phyloP scores from a whole-genome alignment of 2,113 vertebrate genomes.

The Ciconia stormi region DNA sequence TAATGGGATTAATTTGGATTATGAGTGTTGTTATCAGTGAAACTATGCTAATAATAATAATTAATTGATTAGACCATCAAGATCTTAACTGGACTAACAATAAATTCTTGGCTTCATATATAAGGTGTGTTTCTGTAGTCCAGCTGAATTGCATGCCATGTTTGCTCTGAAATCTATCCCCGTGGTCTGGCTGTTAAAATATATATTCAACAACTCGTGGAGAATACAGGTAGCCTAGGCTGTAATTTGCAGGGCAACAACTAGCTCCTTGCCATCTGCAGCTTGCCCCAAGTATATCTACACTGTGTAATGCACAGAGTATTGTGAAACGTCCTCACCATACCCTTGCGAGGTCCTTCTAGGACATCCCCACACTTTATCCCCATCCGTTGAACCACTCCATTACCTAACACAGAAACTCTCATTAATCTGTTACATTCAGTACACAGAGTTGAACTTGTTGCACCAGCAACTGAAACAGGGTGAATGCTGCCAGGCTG shows the following conservation, averaged over 20 bases:
- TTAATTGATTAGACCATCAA: neutral
- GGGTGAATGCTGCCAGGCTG: neutral
- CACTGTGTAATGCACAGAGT: neutral
- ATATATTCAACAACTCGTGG: rapidly evolving
- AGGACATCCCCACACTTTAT: neutral
- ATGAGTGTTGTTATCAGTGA: neutral
- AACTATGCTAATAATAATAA: neutral
- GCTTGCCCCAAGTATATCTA: neutral
- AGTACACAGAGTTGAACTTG: neutral
- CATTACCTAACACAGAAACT: neutral
- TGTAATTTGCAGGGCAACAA: neutral
- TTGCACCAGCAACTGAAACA: neutral
- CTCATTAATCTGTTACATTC: neutral
- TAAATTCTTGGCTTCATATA: neutral
- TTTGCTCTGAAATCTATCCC: neutral
- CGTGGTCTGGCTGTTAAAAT: neutral
- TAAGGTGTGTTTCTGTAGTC: neutral
- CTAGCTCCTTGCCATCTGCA: neutral
- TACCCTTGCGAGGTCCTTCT: neutral
- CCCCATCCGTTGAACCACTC: neutral
- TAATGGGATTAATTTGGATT: neutral
- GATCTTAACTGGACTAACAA: neutral
- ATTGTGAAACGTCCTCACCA: neutral
- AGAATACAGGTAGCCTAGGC: neutral
- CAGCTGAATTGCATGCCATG: neutral